Evolutionary conservation across 2,113 vertebrate genomes (phyloP), one percentile per base, ranked within the genome.

Genomic region (Equus quagga): DNA sequence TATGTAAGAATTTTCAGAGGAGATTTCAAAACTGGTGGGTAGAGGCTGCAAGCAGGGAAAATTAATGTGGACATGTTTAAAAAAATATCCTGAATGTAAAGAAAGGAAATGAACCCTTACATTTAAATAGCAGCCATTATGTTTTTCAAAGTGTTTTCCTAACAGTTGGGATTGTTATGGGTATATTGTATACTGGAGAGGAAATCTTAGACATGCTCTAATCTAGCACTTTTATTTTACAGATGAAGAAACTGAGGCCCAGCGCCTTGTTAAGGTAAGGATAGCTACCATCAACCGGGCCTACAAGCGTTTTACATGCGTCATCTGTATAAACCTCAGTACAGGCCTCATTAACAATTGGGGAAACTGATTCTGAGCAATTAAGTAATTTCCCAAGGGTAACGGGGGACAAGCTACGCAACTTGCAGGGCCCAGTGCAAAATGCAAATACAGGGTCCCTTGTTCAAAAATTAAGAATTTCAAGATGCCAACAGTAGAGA

Each of bases 381-480:
- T 81, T 96, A 65, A 75, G 33, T 64, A 84, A 51, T 90, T 92
- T 90, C 70, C 60, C 56, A 81, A 91, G 87, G n/a, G 56, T 46
- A 94, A 73, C 24, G 94, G 2, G 36, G 21, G 24, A 76, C 36
- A 85, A 84, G 36, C 62, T 56, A 51, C 7, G 1, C 69, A 83
- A 92, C 26, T 88, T 82, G 24, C 26, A 11, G 36, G 41, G 9
- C 46, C 28, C 41, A 54, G 8, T 62, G 56, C 65, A 95, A 91
- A 96, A 88, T 51, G 76, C 54, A 81, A 84, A 69, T 33, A 5
- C 65, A 33, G 46, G 36, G 36, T 24, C 26, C 44, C 44, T 75
- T 80, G 26, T 64, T 89, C 33, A 78, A 81, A 94, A 94, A 76
- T 96, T 79, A 93, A 81, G 72, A 96, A 93, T 93, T 84, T 90